These are phyloP conservation scores for Octonoba sinensis DNA, from an alignment of 2,888 invertebrate species.

Conservation along the genomic window DNA sequence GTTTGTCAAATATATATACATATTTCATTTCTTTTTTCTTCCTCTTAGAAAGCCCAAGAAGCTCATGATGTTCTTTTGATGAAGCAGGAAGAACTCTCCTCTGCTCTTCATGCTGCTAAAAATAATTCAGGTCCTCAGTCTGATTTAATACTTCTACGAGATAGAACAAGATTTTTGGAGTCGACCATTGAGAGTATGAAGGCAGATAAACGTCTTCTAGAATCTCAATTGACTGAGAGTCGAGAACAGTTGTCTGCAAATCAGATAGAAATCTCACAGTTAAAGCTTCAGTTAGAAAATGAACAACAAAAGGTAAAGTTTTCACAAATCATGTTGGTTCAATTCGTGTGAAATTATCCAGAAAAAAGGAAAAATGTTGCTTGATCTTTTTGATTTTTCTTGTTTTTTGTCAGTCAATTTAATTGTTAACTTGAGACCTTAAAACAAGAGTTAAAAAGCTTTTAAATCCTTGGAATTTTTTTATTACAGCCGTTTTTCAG, in stretches of 20 bases:
- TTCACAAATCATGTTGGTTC: no score
- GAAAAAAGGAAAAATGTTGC: no score
- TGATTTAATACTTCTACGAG: constrained; percentile 79
- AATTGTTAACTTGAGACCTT: no score
- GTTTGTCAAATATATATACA: not conserved
- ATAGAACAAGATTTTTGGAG: constrained; percentile 79
- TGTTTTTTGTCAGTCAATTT: no score
- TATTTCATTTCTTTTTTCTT: not conserved
- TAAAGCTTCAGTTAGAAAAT: constrained; percentile 84
- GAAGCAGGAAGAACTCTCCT: constrained; percentile 84
- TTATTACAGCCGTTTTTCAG: no score
- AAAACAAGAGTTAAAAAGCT: no score
- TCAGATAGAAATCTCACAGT: constrained; percentile 83
- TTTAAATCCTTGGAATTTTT: no score
- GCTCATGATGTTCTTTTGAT: constrained; percentile 81
- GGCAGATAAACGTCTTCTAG: constrained; percentile 81
- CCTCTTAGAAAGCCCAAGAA: constrained; percentile 79
- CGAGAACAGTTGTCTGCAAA: constrained; percentile 82
- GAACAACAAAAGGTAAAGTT: constrained; percentile 81
- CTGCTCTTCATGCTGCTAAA: constrained; percentile 79
- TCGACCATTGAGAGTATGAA: constrained; percentile 81
- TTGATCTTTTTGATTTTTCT: no score
- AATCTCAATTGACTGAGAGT: constrained; percentile 77
- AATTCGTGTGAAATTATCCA: no score
- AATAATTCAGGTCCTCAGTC: constrained; percentile 75